Percentiles rank a stretch among this genome's conserved stretches.
These are phyloP conservation scores for Hyperoplus immaculatus DNA, from an alignment of 2,797 vertebrate genomes.

Conservation along the genomic window DNA sequence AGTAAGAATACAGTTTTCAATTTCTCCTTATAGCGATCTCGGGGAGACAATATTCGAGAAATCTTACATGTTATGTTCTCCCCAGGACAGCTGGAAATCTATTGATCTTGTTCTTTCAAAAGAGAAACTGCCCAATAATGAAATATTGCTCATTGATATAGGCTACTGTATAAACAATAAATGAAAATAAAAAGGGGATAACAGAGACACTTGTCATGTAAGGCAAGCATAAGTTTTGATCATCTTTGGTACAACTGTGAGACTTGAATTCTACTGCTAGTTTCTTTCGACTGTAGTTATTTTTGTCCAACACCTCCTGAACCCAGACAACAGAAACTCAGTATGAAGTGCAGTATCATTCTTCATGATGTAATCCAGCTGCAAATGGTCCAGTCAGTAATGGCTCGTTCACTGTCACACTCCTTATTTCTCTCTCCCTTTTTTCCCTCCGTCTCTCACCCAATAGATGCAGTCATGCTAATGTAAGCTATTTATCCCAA, in stretches of 20 bases:
- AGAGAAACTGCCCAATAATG: not conserved
- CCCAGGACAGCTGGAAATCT: not conserved
- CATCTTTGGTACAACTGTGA: not conserved
- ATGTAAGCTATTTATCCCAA: slow-evolving; percentile 74
- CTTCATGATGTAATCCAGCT: slow-evolving; percentile 70
- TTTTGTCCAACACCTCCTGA: slow-evolving; percentile 16
- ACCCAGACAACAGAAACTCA: slow-evolving; percentile 8
- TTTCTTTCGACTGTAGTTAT: not conserved
- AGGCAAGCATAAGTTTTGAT: not conserved
- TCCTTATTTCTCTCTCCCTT: slow-evolving; percentile 8
- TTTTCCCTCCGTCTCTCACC: slow-evolving; percentile 17
- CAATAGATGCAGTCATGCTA: slow-evolving; percentile 57
- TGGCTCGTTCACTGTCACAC: slow-evolving; percentile 49
- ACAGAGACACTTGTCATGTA: not conserved
- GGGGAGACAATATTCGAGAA: slow-evolving; percentile 2
- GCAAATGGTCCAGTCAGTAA: slow-evolving; percentile 60
- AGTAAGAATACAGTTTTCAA: slow-evolving; percentile 11
- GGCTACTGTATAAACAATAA: too few relatives aligned
- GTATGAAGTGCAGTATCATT: slow-evolving; percentile 44
- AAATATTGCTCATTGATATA: too few relatives aligned
- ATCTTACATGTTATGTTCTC: not conserved
- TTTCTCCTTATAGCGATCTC: slow-evolving; percentile 12
- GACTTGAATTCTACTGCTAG: too few relatives aligned
- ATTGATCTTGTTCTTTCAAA: not conserved
- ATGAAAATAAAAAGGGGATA: not conserved